Percentiles rank a stretch among this genome's conserved stretches.
Evolutionary conservation across 1,140 invertebrate species (phyloP).

Genomic region (Mactra quadrangularis): DNA sequence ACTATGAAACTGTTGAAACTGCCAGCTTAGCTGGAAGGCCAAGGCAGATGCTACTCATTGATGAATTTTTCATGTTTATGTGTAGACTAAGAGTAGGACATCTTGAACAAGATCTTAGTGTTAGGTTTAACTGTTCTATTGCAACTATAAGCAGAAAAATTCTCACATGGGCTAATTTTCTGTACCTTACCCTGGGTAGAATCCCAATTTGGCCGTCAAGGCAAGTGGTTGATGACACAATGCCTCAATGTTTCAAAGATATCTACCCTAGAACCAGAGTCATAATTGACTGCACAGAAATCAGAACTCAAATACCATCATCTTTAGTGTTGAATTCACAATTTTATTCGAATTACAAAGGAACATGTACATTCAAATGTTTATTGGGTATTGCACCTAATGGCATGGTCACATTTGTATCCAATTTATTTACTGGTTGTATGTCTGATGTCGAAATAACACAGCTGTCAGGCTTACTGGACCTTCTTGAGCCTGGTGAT

Average conservation of each 20-base stretch:
- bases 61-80: constrained; percentile 65
- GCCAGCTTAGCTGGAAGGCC: constrained; percentile 25
- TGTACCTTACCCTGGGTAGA: constrained; percentile 54
- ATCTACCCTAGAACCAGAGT: constrained; percentile 53
- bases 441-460: constrained; percentile 62
- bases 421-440: constrained; percentile 52
- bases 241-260: constrained; percentile 80
- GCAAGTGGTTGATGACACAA: constrained; percentile 84
- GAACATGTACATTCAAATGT: constrained; percentile 64
- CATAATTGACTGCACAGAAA: constrained; percentile 61
- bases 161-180: constrained; percentile 62
- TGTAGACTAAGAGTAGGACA: constrained; percentile 58
- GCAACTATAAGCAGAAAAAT: constrained; percentile 67
- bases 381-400: constrained; percentile 64
- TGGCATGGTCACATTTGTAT: constrained; percentile 63
- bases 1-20: constrained; percentile 42
- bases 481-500: constrained; percentile 33
- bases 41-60: constrained; percentile 48
- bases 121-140: constrained; percentile 56
- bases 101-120: constrained; percentile 58
- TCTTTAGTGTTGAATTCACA: constrained; percentile 59
- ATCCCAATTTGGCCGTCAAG: constrained; percentile 49
- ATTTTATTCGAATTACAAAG: constrained; percentile 62
- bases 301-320: constrained; percentile 57
- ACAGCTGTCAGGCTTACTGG: constrained; percentile 9